A percentile compares a stretch with the other conserved stretches of the same genome.
These are phyloP conservation scores for Dendrolimus houi DNA, from an alignment of 2,888 invertebrate species.

Conservation along the genomic window DNA sequence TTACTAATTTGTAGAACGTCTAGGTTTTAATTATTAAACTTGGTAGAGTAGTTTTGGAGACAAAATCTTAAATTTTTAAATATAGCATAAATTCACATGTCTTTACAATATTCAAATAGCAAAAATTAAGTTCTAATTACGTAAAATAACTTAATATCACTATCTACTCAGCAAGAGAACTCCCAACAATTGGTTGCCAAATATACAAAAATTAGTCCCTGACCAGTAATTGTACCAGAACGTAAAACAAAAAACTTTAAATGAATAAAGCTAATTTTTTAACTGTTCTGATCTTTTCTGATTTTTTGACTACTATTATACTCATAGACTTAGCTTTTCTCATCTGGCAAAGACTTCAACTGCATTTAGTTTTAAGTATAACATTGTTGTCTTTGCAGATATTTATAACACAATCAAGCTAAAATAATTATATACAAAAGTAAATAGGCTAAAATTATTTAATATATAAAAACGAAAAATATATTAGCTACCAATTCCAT, in stretches of 20 bases:
- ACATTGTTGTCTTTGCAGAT: no score
- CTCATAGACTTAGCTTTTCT: no score
- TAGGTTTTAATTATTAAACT: background rate
- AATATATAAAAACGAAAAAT: no score
- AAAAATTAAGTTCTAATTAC: conserved; percentile 5
- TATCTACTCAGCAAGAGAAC: background rate
- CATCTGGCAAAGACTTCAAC: no score
- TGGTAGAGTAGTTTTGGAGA: background rate
- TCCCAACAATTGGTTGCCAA: background rate
- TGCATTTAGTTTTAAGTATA: no score
- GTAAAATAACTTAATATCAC: background rate
- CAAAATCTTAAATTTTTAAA: background rate
- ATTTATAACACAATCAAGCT: no score
- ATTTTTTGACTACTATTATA: background rate
- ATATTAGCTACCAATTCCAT: no score
- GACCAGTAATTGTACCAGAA: background rate
- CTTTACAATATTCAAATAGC: background rate
- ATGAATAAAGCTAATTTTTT: conserved; percentile 11
- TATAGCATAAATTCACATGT: background rate
- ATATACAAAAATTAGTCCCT: background rate
- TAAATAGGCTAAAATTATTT: no score
- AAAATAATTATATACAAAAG: no score
- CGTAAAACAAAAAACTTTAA: conserved; percentile 7
- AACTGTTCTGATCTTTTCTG: conserved; percentile 8
- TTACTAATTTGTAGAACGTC: no score